phyloP scores from a whole-genome alignment of 2,888 invertebrate genomes.

The Andrena flavipes region DNA sequence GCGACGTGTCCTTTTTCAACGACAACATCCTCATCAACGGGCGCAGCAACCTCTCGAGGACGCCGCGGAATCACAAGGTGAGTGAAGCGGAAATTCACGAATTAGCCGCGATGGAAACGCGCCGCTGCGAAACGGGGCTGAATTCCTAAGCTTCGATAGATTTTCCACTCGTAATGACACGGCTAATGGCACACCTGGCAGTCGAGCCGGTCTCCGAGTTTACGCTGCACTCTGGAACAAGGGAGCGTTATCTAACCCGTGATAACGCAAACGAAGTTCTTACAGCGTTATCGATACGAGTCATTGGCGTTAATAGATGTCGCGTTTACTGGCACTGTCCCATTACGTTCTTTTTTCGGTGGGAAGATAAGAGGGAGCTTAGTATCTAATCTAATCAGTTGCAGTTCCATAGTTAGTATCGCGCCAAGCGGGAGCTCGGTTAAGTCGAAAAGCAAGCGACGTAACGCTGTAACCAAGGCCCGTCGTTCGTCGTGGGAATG shows the following conservation, averaged over 20 bases:
- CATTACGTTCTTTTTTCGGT: not conserved
- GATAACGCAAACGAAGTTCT: not conserved
- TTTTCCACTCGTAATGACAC: too few species aligned
- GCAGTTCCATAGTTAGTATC: constrained; percentile 18
- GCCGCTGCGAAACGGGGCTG: not conserved
- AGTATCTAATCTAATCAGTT: constrained; percentile 68
- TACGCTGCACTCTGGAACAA: not conserved
- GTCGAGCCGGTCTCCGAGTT: not conserved
- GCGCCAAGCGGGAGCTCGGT: constrained; percentile 17
- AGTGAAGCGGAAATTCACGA: constrained; percentile 35
- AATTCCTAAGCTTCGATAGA: not conserved
- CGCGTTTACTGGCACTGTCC: constrained; percentile 32
- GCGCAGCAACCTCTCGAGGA: constrained; percentile 91
- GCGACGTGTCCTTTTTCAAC: constrained; percentile 93
- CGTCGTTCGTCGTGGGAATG: constrained; percentile 58
- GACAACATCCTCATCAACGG: constrained; percentile 96
- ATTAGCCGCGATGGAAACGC: not conserved
- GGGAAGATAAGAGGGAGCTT: constrained; percentile 19
- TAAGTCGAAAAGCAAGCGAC: constrained; percentile 35
- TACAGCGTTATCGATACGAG: not conserved
- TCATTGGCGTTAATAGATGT: constrained; percentile 12
- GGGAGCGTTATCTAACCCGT: constrained; percentile 23
- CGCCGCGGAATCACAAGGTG: constrained; percentile 88
- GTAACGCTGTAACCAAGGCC: constrained; percentile 27
- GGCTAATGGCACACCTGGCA: too few species aligned